A percentile compares a stretch with the other conserved stretches of the same genome.
Evolutionary conservation across 2,797 vertebrate genomes (phyloP).

Genomic region (Miichthys miiuy): DNA sequence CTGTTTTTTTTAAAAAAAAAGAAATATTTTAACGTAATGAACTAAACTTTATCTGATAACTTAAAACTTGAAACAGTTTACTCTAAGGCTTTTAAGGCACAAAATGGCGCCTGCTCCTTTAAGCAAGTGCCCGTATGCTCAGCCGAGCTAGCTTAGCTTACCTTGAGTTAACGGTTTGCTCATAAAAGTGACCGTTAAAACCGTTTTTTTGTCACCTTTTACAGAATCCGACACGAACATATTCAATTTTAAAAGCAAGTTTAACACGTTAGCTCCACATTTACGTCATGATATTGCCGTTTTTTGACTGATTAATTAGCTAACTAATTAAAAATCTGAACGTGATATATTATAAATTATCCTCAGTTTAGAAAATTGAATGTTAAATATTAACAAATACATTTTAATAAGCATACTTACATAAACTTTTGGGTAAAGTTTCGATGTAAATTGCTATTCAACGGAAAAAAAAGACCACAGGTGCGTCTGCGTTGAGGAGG

Average conservation of each 20-base stretch:
- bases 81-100: too few species aligned
- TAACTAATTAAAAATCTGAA: too few species aligned
- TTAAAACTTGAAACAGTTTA: too few species aligned
- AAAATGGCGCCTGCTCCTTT: not conserved
- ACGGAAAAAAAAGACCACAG: accelerated
- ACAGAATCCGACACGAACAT: accelerated
- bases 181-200: not conserved
- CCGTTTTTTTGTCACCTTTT: accelerated
- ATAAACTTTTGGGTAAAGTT: too few species aligned
- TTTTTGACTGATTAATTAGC: not conserved
- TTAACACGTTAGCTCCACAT: not conserved
- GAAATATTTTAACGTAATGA: not conserved
- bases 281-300: accelerated
- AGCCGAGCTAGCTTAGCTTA: too few species aligned
- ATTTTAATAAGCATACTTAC: not conserved
- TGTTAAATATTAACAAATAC: not conserved
- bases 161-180: not conserved
- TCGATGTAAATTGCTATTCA: accelerated
- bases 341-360: too few species aligned
- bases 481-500: accelerated
- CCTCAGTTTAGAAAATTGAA: accelerated
- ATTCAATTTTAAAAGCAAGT: not conserved
- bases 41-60: too few species aligned
- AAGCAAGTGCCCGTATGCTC: too few species aligned
- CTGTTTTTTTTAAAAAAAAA: not conserved